Conservation (phyloP, 1,140 invertebrate genomes). For the Babylonia areolata region DNA sequence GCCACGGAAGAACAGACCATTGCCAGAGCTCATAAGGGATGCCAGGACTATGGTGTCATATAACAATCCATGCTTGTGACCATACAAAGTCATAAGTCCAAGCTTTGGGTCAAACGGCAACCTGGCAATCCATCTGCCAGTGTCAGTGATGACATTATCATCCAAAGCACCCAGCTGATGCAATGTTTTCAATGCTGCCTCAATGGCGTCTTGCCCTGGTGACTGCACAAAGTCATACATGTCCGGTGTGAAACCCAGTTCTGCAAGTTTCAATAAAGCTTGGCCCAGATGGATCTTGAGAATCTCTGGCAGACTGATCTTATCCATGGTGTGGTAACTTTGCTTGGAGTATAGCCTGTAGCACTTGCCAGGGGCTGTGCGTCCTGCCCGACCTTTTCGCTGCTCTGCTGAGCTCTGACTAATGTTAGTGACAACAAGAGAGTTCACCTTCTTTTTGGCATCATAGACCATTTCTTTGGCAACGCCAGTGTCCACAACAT, state of each 20-base stretch:
- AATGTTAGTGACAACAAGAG: constrained; percentile 54
- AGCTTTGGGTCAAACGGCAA: constrained; percentile 67
- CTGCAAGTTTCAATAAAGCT: constrained; percentile 64
- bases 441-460: constrained; percentile 62
- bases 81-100: constrained; percentile 54
- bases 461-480: constrained; percentile 71
- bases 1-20: constrained; percentile 58
- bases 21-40: constrained; percentile 49
- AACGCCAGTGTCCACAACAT: constrained; percentile 73
- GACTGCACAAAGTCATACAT: constrained; percentile 69
- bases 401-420: constrained; percentile 71
- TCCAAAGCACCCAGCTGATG: constrained; percentile 58
- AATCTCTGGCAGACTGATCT: constrained; percentile 65
- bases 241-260: constrained; percentile 60
- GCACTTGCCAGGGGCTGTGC: constrained; percentile 65
- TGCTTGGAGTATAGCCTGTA: constrained; percentile 68
- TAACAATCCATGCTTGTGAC: constrained; percentile 77
- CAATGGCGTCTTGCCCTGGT: constrained; percentile 57
- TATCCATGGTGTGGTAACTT: constrained; percentile 57
- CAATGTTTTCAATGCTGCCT: constrained; percentile 56
- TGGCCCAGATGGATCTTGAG: constrained; percentile 64
- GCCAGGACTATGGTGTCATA: constrained; percentile 77
- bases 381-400: constrained; percentile 71
- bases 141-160: constrained; percentile 63
- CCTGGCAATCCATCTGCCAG: constrained; percentile 68